Percentiles rank a stretch among this genome's conserved stretches.
Conservation (phyloP, 92 coral and sea anemone genomes). For the Parazoanthus swiftii region DNA sequence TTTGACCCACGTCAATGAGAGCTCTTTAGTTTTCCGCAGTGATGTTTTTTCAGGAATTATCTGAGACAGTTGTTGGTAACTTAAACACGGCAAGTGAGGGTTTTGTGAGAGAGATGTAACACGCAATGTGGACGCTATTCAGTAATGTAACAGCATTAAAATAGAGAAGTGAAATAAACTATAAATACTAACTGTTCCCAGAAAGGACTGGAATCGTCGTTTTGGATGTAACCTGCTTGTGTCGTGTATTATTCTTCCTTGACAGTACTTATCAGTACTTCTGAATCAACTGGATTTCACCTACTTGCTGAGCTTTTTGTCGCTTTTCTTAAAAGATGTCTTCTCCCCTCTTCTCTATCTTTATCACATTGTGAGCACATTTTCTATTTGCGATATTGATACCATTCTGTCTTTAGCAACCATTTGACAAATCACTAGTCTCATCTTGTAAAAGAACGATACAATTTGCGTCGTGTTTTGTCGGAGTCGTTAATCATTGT, state of each 20-base stretch:
- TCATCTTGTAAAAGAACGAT: too few species aligned
- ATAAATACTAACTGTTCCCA: background rate
- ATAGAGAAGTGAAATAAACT: background rate
- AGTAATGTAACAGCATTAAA: background rate
- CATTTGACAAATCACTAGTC: too few species aligned
- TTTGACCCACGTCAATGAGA: background rate
- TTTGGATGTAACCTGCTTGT: background rate
- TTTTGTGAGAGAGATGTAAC: background rate
- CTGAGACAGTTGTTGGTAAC: background rate
- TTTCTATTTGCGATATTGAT: background rate
- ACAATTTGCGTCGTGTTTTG: too few species aligned
- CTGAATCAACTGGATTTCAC: background rate
- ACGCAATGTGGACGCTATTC: background rate
- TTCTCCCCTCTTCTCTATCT: background rate
- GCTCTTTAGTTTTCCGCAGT: background rate
- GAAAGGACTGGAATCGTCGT: background rate
- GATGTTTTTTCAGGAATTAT: background rate
- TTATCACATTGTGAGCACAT: background rate
- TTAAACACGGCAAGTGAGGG: background rate
- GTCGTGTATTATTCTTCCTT: background rate
- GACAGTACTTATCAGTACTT: background rate
- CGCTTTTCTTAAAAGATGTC: background rate
- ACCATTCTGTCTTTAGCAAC: background rate
- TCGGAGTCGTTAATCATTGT: too few species aligned
- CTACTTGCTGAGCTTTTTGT: background rate